These are phyloP conservation scores for Acanthosepion pharaonis DNA, from an alignment of 2,888 invertebrate genomes.

Conservation along the genomic window DNA sequence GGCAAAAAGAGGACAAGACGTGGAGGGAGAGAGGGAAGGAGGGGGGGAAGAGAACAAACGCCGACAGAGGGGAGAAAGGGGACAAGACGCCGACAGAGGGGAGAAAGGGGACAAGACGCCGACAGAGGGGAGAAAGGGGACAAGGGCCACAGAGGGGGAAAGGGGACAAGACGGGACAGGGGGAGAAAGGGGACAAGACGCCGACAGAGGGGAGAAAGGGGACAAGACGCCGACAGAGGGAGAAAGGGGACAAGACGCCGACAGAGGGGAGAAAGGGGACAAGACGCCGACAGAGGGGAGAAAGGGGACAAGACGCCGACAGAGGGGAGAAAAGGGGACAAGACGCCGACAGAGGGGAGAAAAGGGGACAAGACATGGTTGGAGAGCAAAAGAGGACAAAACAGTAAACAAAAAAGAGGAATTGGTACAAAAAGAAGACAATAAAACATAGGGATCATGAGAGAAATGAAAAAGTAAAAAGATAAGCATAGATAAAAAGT, in stretches of 20 bases:
- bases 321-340: background rate
- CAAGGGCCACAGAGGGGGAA: fast-evolving
- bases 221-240: background rate
- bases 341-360: fast-evolving
- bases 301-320: background rate
- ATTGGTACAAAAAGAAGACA: background rate
- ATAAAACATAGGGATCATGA: too few relatives aligned
- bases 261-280: background rate
- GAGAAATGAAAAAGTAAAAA: background rate
- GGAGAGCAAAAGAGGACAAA: too few relatives aligned
- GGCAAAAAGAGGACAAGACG: background rate
- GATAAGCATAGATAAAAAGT: background rate
- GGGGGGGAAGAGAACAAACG: too few relatives aligned
- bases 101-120: background rate
- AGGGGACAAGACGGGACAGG: too few relatives aligned
- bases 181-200: too few relatives aligned
- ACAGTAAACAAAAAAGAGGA: too few relatives aligned
- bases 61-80: too few relatives aligned
- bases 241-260: background rate
- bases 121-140: too few relatives aligned
- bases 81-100: background rate
- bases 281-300: background rate
- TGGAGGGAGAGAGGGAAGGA: too few relatives aligned
- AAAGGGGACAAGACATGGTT: background rate
- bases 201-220: too few relatives aligned